Percentiles rank a stretch among this genome's conserved stretches.
These are phyloP conservation scores for Andrena trimmerana DNA, from an alignment of 2,888 invertebrate species.

Conservation along the genomic window DNA sequence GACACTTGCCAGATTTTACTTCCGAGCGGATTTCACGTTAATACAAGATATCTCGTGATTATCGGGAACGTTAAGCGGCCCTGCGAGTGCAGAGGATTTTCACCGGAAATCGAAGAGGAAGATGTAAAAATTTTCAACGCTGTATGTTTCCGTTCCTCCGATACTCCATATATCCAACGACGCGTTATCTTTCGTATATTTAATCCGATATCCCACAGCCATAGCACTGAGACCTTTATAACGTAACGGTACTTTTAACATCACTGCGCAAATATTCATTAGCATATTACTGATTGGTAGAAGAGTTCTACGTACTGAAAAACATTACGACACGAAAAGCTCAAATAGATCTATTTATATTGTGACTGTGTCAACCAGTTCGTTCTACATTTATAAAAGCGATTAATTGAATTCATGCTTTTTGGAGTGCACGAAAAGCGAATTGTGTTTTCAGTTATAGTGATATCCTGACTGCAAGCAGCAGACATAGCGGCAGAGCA, in stretches of 20 bases:
- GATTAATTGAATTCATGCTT: conserved; percentile 41
- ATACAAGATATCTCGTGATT: conserved; percentile 21
- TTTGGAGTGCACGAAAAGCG: conserved; percentile 1
- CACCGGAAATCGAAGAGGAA: not conserved
- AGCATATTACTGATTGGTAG: no score
- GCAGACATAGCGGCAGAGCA: conserved; percentile 29
- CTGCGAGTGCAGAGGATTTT: not conserved
- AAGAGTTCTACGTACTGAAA: not conserved
- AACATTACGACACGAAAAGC: not conserved
- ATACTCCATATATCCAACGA: not conserved
- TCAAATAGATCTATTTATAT: not conserved
- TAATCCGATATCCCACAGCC: not conserved
- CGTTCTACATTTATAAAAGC: not conserved
- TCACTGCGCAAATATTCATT: not conserved
- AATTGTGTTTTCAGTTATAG: conserved; percentile 21
- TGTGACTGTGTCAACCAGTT: conserved; percentile 1
- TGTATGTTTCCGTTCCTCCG: not conserved
- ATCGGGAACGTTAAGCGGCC: not conserved
- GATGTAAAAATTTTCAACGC: not conserved
- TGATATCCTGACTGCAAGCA: conserved; percentile 37
- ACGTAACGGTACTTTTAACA: not conserved
- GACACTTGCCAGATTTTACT: conserved; percentile 60
- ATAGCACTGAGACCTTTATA: not conserved
- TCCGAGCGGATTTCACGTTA: conserved; percentile 19
- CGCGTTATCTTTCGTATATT: not conserved